Evolutionary conservation across 2,888 invertebrate species (phyloP), one percentile per base, ranked within the genome.

Genomic region (Dryomyza anilis): DNA sequence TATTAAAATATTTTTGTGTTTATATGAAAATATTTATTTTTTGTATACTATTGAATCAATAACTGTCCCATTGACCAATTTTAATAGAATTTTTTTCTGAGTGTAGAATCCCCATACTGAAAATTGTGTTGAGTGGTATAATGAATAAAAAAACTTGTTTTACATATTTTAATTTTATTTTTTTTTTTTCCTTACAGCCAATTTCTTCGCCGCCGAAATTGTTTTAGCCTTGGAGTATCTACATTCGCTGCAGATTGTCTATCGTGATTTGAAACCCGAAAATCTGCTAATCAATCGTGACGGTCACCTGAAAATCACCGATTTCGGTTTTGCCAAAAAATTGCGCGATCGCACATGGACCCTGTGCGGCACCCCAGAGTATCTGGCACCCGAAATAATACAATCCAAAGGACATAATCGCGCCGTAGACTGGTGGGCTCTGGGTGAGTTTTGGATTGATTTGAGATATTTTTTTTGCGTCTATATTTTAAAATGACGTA

Each of bases 361-460:
- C 1, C 83, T 97, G 53, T 97, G 97, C 80, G 97, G 97, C 0
- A 98, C 98, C 1, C 97, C 98, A 0, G 98, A 98, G 83, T 98
- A 98, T 84, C 86, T 98, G 70, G 98, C 98, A 52, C 95, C 95
- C 14, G 97, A 98, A 85, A 96, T 98, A 71, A 97, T 98, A 74
- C 96, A 96, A 83, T 95, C 95, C 75, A 96, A 96, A 86, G 98
- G 98, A 39, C 98, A 98, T 85, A 98, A 98, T 81, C 96, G 94
- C 81, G 96, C 96, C 7, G 98, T 98, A 0, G 98, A 98, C 81
- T 98, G 97, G 96, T 98, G 98, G 98, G 97, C 98, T 21, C 86
- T 98, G 78, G 98, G 93, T 93, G 82, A 83, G 85, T 75, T 53
- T 16, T 43, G 39, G 4, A 39, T 16, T 1, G 14, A 16, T 5